phyloP scores from a whole-genome alignment of 2,113 vertebrate species.

The Sus scrofa region DNA sequence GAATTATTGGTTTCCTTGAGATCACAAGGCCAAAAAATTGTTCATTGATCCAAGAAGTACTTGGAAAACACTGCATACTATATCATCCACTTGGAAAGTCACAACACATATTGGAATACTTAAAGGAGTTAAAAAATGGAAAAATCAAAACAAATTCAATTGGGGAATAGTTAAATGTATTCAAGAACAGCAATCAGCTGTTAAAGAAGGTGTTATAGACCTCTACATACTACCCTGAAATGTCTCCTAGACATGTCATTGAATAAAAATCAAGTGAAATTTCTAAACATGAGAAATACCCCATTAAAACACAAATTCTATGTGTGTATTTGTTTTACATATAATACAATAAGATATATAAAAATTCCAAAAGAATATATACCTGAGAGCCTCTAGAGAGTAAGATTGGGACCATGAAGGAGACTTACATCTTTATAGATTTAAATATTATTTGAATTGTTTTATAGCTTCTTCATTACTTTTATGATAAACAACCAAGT shows the following conservation, averaged over 20 bases:
- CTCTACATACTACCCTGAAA: neutral
- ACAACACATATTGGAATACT: conserved; percentile 21
- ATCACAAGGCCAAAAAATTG: neutral
- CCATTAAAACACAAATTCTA: conserved; percentile 1
- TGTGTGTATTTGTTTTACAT: conserved; percentile 38
- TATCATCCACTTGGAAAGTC: conserved; percentile 10
- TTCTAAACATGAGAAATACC: conserved; percentile 63
- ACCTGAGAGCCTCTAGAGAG: conserved; percentile 11
- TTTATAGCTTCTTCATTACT: conserved; percentile 55
- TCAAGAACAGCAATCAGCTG: conserved; percentile 37
- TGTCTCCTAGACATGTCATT: neutral
- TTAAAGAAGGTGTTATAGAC: conserved; percentile 31
- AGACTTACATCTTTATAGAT: conserved; percentile 62
- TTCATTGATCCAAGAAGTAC: conserved; percentile 47
- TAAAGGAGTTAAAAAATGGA: conserved; percentile 20
- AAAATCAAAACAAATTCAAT: conserved; percentile 53
- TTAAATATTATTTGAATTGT: conserved; percentile 63
- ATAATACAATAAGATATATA: conserved; percentile 56
- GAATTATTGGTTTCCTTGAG: conserved; percentile 22
- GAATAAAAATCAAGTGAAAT: conserved; percentile 47
- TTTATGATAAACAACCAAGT: conserved; percentile 68
- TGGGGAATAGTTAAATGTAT: conserved; percentile 52
- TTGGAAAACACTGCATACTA: neutral
- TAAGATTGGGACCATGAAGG: neutral
- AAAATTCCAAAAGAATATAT: conserved; percentile 59